Conservation (phyloP, 2,113 vertebrate species). For the Festucalex cinctus region DNA sequence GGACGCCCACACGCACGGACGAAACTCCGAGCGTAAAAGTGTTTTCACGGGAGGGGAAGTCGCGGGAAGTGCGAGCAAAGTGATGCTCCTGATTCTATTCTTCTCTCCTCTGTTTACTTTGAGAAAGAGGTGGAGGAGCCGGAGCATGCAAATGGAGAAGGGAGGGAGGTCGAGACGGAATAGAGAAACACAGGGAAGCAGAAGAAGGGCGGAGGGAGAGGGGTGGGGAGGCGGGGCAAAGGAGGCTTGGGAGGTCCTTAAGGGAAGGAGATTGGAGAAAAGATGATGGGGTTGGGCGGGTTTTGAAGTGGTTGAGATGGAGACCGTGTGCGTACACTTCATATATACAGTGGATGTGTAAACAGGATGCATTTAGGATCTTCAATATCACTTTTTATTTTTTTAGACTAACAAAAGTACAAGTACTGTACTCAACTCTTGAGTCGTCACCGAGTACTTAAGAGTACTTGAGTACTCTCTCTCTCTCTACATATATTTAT, state of each 20-base stretch:
- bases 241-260: slow-evolving; percentile 46
- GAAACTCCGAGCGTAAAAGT: slow-evolving; percentile 17
- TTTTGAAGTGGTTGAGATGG: slow-evolving; percentile 62
- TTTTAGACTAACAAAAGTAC: no score
- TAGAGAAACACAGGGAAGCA: neutral
- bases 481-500: no score
- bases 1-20: slow-evolving; percentile 29
- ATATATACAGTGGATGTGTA: no score
- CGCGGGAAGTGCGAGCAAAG: slow-evolving; percentile 28
- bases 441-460: no score
- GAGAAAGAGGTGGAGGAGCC: slow-evolving; percentile 44
- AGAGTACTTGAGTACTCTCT: no score
- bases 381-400: no score
- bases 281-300: neutral
- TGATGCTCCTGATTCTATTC: slow-evolving; percentile 39
- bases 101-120: slow-evolving; percentile 58
- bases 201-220: slow-evolving; percentile 4
- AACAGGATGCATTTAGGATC: no score
- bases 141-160: slow-evolving; percentile 7
- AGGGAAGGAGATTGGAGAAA: slow-evolving; percentile 35
- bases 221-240: slow-evolving; percentile 20
- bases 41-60: slow-evolving; percentile 13
- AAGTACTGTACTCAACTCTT: no score
- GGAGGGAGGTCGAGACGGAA: slow-evolving; percentile 5
- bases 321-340: neutral